phyloP scores from a whole-genome alignment of 2,113 vertebrate species.

The Larimichthys polyactis region DNA sequence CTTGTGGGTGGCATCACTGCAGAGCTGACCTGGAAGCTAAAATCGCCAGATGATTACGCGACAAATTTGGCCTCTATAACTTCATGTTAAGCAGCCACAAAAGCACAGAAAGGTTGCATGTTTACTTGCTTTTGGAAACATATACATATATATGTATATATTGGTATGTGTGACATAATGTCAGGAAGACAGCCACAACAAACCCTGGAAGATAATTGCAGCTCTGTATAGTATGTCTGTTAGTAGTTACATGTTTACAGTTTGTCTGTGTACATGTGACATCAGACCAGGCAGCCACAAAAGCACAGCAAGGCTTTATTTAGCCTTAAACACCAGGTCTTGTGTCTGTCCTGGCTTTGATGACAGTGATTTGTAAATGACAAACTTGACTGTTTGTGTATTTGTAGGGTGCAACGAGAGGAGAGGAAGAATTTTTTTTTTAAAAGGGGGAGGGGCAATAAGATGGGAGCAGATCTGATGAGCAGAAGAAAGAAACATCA shows the following conservation, averaged over 20 bases:
- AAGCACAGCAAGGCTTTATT: neutral
- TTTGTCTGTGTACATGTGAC: neutral
- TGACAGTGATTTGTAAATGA: slow-evolving; percentile 36
- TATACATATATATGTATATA: too few relatives aligned
- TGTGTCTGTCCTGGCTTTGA: neutral
- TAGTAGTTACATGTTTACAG: neutral
- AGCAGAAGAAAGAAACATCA: neutral
- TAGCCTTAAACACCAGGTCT: neutral
- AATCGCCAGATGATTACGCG: slow-evolving; percentile 11
- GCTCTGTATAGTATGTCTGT: neutral
- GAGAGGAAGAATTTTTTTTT: neutral
- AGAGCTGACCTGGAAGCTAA: slow-evolving; percentile 30
- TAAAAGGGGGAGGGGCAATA: neutral
- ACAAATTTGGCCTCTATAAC: slow-evolving; percentile 13
- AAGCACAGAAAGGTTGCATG: neutral
- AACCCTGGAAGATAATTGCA: neutral
- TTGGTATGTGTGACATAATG: neutral
- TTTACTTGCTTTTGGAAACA: neutral
- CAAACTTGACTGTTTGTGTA: slow-evolving; percentile 2
- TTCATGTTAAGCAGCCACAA: slow-evolving; percentile 3
- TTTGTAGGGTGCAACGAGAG: neutral
- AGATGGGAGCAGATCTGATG: neutral
- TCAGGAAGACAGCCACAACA: slow-evolving; percentile 5
- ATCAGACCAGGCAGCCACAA: neutral
- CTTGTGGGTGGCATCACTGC: neutral